Evolutionary conservation across 2,113 vertebrate genomes (phyloP).

Genomic region (Pachypanchax playfairii): DNA sequence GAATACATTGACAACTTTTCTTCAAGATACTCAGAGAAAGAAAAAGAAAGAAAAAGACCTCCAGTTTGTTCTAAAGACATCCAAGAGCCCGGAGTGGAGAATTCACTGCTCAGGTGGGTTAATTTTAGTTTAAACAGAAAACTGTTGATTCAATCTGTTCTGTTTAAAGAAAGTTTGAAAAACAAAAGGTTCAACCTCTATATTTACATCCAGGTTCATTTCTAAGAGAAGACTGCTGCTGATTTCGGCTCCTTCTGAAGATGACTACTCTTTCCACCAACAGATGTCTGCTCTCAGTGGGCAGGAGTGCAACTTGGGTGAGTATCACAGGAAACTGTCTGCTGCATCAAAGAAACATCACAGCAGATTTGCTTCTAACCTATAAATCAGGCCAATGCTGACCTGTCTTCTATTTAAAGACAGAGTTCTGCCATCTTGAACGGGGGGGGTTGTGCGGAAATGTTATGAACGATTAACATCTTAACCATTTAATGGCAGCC

Average conservation of each 20-base stretch:
- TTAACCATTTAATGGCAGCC: too few species aligned
- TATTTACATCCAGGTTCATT: slow-evolving; percentile 71
- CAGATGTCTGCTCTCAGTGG: slow-evolving; percentile 77
- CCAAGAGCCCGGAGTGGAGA: slow-evolving; percentile 46
- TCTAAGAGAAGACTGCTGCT: slow-evolving; percentile 80
- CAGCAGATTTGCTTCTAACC: background rate
- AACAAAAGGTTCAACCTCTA: background rate
- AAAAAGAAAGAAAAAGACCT: slow-evolving; percentile 60
- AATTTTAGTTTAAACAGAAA: too few species aligned
- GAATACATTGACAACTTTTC: slow-evolving; percentile 78
- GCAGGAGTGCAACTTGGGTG: slow-evolving; percentile 80
- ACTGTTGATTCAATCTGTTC: too few species aligned
- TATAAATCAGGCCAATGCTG: background rate
- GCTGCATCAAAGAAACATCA: background rate
- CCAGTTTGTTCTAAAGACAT: slow-evolving; percentile 53
- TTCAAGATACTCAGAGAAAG: slow-evolving; percentile 74
- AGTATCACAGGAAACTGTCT: slow-evolving; percentile 1
- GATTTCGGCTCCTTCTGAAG: slow-evolving; percentile 77
- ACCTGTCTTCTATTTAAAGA: background rate
- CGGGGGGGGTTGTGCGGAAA: too few species aligned
- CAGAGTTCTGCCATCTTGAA: too few species aligned
- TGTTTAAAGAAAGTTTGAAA: too few species aligned
- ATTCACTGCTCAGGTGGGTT: slow-evolving; percentile 76
- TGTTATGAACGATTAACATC: too few species aligned
- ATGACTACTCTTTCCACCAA: slow-evolving; percentile 81